phyloP scores from a whole-genome alignment of 35 echinoderm and acorn worm species.

The Holothuria glaberrima region DNA sequence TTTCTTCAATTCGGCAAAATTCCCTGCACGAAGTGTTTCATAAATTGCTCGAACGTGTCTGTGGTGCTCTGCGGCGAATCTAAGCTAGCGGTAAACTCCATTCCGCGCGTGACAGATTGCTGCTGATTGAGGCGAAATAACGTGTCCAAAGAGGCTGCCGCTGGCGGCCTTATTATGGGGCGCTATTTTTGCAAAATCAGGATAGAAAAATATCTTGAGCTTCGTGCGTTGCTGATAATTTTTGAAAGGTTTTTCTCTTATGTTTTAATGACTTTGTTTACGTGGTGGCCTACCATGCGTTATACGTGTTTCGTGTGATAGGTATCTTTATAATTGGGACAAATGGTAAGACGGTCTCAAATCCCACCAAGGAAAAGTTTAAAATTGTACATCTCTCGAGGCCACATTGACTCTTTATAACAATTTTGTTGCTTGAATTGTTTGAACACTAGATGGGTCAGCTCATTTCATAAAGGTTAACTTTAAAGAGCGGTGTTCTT shows the following conservation, averaged over 20 bases:
- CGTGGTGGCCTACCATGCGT: constrained; percentile 15
- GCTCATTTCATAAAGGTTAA: no score
- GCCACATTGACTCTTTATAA: no score
- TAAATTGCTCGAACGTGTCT: constrained; percentile 51
- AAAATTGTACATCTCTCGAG: no score
- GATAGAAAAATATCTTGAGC: not conserved
- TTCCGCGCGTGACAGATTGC: constrained; percentile 32
- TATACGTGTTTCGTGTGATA: constrained; percentile 17
- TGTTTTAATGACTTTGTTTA: constrained; percentile 22
- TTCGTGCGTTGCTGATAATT: not conserved
- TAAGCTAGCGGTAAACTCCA: constrained; percentile 31
- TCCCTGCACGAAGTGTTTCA: constrained; percentile 34
- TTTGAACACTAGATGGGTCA: no score
- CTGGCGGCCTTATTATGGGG: constrained; percentile 47
- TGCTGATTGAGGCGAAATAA: constrained; percentile 31
- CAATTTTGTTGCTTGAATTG: no score
- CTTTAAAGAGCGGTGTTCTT: no score
- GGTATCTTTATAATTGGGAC: no score
- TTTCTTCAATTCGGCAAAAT: not conserved
- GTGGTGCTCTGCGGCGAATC: constrained; percentile 34
- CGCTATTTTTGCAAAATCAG: constrained; percentile 40
- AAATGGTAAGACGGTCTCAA: no score
- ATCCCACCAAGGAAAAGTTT: no score
- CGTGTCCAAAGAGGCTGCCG: constrained; percentile 46
- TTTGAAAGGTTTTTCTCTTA: not conserved